phyloP scores from a whole-genome alignment of 2,888 invertebrate genomes.

The Gryllus longicercus region DNA sequence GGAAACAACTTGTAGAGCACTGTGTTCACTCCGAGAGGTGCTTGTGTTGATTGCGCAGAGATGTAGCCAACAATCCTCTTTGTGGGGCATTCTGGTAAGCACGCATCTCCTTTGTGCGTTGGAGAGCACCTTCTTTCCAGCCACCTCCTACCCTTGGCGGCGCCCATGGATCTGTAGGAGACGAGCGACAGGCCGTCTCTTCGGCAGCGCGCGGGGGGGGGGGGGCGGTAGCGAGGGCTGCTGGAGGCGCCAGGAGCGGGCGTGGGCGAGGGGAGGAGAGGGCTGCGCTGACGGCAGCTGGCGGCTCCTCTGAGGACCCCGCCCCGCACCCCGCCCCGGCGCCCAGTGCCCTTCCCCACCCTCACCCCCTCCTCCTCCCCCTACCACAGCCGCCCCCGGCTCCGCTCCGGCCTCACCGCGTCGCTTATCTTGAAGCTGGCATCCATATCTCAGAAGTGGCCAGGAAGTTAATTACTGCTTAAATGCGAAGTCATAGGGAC shows the following conservation, averaged over 20 bases:
- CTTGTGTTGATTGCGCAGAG: too few relatives aligned
- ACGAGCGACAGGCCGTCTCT: background rate
- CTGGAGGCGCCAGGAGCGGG: background rate
- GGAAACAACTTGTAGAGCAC: too few relatives aligned
- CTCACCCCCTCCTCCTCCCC: background rate
- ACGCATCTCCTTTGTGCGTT: too few relatives aligned
- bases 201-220: background rate
- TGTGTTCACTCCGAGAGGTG: too few relatives aligned
- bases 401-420: background rate
- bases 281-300: background rate
- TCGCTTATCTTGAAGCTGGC: constrained; percentile 12
- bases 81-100: too few relatives aligned
- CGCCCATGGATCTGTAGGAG: background rate
- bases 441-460: constrained; percentile 21
- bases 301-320: constrained; percentile 11
- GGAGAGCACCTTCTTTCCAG: background rate
- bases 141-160: background rate
- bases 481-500: constrained; percentile 39
- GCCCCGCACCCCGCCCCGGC: background rate
- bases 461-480: constrained; percentile 37
- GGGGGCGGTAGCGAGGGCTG: background rate
- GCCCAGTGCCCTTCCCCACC: background rate
- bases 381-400: background rate
- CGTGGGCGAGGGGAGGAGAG: background rate
- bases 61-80: too few relatives aligned